phyloP scores from a whole-genome alignment of 2,888 invertebrate genomes.

The Chalcosyrphus nemorum region DNA sequence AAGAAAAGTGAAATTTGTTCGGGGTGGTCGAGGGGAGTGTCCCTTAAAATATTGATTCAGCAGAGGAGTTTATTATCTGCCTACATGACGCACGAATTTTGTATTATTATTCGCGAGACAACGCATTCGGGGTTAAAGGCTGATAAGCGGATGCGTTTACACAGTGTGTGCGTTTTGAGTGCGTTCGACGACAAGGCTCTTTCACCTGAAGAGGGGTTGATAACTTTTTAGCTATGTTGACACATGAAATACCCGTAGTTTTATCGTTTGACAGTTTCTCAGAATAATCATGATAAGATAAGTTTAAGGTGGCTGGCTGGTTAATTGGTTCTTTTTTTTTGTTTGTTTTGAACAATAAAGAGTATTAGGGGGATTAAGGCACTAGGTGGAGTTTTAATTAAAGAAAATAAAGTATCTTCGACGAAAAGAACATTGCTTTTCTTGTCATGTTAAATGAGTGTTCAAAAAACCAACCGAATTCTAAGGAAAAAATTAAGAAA shows the following conservation, averaged over 20 bases:
- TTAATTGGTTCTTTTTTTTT: not conserved
- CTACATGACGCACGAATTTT: conserved; percentile 31
- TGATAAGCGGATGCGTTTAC: conserved; percentile 40
- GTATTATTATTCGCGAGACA: not conserved
- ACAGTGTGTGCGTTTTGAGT: conserved; percentile 43
- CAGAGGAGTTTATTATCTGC: conserved; percentile 18
- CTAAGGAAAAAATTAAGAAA: no score
- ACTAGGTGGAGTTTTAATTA: conserved; percentile 5
- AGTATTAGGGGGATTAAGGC: conserved; percentile 11
- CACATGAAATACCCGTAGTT: conserved; percentile 30
- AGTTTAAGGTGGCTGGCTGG: not conserved
- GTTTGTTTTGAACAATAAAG: conserved; percentile 1
- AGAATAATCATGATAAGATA: conserved; percentile 52
- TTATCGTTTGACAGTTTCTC: conserved; percentile 55
- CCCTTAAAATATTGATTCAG: conserved; percentile 57
- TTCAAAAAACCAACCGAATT: no score
- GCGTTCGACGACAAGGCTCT: conserved; percentile 15
- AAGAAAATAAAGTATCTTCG: no score
- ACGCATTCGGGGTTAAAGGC: conserved; percentile 24
- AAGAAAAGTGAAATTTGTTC: conserved; percentile 22
- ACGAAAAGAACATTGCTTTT: no score
- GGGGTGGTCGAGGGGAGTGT: not conserved
- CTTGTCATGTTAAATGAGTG: no score
- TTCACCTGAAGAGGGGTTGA: conserved; percentile 41
- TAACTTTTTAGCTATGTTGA: conserved; percentile 45